Evolutionary conservation across 2,888 invertebrate species (phyloP), one percentile per base, ranked within the genome.

Genomic region (Limenitis arthemis): DNA sequence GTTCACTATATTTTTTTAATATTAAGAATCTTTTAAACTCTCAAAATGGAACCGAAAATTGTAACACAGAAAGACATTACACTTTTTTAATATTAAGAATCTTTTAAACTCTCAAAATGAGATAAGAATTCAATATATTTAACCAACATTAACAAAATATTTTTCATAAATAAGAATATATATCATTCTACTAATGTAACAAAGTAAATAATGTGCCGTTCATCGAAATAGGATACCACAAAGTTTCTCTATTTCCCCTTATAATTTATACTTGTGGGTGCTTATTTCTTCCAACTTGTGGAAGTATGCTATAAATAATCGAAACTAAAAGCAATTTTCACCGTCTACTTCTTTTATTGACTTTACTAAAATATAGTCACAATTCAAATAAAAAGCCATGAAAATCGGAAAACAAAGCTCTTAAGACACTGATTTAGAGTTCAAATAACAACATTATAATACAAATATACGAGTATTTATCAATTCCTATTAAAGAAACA

Each of bases 351-450:
- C 31, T 44, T 39, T 28, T 29, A 29, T 49, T 29, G 44, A 44
- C 39, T 44, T 47, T 38, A 38, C 46, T 30, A 32, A 49, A 44
- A 38, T 42, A 36, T 50, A 43, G n/a, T 31, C 47, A 49, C 33
- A 42, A 32, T 38, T 44, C 44, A 43, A 47, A 29, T 46, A 46
- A 54, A 54, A 40, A 50, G 44, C 40, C 47, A 31, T 32, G 30
- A 49, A 37, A 46, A 56, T 30, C 29, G 42, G 44, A 47, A 52
- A 52, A 50, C 38, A 50, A 47, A 43, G 32, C 39, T 44, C 47
- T 54, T 43, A 49, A 44, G 40, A 36, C 36, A 30, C 47, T 54
- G 40, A 50, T 54, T 54, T 54, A 54, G 43, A 44, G 39, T 8
- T 39, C 49, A 46, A 54, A 47, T 42, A 50, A 34, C 32, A 34